These are phyloP conservation scores for Turritopsis dohrnii DNA, from an alignment of 30 jellyfish, hydroid and myxozoan genomes.

Conservation along the genomic window DNA sequence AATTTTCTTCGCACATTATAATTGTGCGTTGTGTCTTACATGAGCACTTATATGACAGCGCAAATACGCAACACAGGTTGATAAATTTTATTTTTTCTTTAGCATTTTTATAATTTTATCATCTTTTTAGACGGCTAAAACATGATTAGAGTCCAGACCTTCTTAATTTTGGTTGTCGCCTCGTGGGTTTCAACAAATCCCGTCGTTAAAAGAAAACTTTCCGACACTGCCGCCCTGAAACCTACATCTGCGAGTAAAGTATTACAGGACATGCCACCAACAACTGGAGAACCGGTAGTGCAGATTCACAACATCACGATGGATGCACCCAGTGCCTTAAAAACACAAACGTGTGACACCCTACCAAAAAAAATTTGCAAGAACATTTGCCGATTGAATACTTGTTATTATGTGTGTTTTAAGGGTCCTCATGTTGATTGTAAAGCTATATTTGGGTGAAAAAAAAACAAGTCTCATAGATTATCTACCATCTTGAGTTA, in stretches of 20 bases:
- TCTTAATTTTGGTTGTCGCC: background rate
- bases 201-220: background rate
- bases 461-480: background rate
- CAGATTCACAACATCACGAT: background rate
- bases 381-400: background rate
- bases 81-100: too few species aligned
- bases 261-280: too few species aligned
- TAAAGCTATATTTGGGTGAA: background rate
- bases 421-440: background rate
- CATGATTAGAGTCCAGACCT: background rate
- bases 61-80: too few species aligned
- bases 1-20: too few species aligned
- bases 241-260: background rate
- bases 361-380: background rate
- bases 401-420: background rate
- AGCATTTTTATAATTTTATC: background rate
- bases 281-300: background rate
- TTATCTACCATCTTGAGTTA: background rate
- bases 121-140: background rate
- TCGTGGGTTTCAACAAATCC: background rate
- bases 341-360: background rate
- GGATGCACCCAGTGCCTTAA: background rate
- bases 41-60: too few species aligned
- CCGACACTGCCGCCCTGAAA: background rate
- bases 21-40: too few species aligned